A percentile compares a stretch with the other conserved stretches of the same genome.
Conservation (phyloP, 2,888 invertebrate genomes). For the Mimachlamys varia region DNA sequence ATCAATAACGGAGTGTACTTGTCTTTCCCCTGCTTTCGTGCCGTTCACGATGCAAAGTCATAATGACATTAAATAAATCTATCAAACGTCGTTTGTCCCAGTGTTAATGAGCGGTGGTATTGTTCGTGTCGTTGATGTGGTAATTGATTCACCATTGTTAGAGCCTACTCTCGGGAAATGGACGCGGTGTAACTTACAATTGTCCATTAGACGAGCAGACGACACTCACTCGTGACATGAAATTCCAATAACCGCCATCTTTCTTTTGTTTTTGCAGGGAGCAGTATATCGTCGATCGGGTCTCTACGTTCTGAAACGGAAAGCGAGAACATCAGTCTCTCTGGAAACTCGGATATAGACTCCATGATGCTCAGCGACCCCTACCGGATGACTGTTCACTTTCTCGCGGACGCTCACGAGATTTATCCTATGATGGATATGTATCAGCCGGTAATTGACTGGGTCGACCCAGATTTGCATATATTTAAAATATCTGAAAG, state of each 20-base stretch:
- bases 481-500: conserved; percentile 68
- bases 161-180: neutral
- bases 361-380: conserved; percentile 66
- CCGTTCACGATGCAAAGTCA: neutral
- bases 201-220: neutral
- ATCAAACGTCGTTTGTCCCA: neutral
- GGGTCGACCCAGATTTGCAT: conserved; percentile 70
- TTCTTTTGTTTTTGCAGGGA: conserved; percentile 62
- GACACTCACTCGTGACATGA: conserved; percentile 23
- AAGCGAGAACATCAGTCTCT: conserved; percentile 65
- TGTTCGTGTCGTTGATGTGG: neutral
- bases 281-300: conserved; percentile 64
- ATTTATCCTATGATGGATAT: conserved; percentile 66
- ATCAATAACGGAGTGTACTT: neutral
- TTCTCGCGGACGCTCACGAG: conserved; percentile 68
- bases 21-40: neutral
- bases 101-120: neutral
- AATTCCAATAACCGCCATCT: conserved; percentile 38
- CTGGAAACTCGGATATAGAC: conserved; percentile 65
- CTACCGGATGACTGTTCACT: conserved; percentile 65
- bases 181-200: neutral
- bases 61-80: neutral
- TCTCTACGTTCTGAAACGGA: conserved; percentile 68
- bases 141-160: neutral
- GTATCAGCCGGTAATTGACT: conserved; percentile 68